Percentiles rank a stretch among this genome's conserved stretches.
Evolutionary conservation across 1,140 invertebrate genomes (phyloP).

Genomic region (Drosophila pachea): DNA sequence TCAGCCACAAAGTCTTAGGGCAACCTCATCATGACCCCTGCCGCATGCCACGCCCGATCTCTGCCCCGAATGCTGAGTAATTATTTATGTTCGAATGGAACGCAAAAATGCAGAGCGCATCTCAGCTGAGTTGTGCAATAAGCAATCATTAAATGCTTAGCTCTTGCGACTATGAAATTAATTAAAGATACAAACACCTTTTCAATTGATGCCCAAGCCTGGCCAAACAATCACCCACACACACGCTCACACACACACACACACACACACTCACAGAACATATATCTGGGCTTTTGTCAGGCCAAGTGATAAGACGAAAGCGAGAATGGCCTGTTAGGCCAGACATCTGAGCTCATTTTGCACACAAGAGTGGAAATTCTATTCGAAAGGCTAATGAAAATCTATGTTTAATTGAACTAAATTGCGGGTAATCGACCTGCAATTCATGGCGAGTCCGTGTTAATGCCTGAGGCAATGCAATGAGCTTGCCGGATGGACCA

Average conservation of each 20-base stretch:
- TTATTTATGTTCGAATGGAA: slow-evolving; percentile 30
- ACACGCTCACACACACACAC: background rate
- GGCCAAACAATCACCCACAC: background rate
- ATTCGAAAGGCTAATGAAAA: background rate
- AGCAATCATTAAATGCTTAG: slow-evolving; percentile 3
- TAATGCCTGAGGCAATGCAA: too few species aligned
- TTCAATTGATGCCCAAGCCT: background rate
- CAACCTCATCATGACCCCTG: slow-evolving; percentile 10
- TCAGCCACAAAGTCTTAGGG: slow-evolving; percentile 10
- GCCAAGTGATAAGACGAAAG: background rate
- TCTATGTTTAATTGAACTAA: slow-evolving; percentile 6
- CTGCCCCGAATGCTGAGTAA: slow-evolving; percentile 31
- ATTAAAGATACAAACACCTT: background rate
- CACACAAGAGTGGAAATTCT: too few species aligned
- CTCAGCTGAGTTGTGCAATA: slow-evolving; percentile 3
- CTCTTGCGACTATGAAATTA: background rate
- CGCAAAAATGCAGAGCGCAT: background rate
- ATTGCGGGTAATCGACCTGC: too few species aligned
- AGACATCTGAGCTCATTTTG: too few species aligned
- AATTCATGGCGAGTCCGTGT: too few species aligned
- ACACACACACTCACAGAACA: background rate
- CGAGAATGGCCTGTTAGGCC: background rate
- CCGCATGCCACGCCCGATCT: slow-evolving; percentile 7
- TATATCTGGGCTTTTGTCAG: background rate
- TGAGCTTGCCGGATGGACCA: too few species aligned